Base-by-base conservation (phyloP, 2,888 invertebrate genomes). In the Prosopocoilus inquinatus region DNA sequence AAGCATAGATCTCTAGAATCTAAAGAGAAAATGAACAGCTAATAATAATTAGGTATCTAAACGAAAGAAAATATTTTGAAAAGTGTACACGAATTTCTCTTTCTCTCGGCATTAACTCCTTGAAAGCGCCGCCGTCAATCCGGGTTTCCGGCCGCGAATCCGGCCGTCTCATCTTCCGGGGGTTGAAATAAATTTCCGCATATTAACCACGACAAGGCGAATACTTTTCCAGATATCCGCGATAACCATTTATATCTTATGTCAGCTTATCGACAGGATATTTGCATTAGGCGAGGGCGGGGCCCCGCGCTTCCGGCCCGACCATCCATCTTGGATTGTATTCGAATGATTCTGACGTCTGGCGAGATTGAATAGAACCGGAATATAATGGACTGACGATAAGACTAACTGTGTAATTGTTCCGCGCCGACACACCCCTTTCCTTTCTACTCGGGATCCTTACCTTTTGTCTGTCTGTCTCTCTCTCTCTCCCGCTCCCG, bases 261-360 rank as follows among this genome's bases (percentile, higher is more conserved):
- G 41, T 41, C 41, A 35, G 11, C 60, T 62, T 64, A 65, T 67
- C 67, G 68, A 67, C 64, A 66, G 66, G 67, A 66, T 68, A 69
- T 70, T 70, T 70, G 69, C 69, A 70, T 70, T 67, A 67, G 64
- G 65, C 62, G 63, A 61, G 64, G 69, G 64, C 66, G 64, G 55
- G 47, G 47, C 53, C 53, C 63, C 61, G 63, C 66, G 65, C 65
- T 67, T 69, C 65, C 66, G 58, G 59, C 55, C 60, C 57, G 62
- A 64, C 70, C 68, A 70, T 70, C 68, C 64, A 69, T 71, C 69
- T 70, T 70, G 69, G 63, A 70, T 68, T 70, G 70, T 70, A 68
- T 68, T 68, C 64, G 68, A 67, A 69, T 68, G 71, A 71, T 68
- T 70, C 66, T 71, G 71, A 71, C 71, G 69, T 63, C 63, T 60